phyloP scores from a whole-genome alignment of 2,797 vertebrate species.

The Acanthurus leucopareius region DNA sequence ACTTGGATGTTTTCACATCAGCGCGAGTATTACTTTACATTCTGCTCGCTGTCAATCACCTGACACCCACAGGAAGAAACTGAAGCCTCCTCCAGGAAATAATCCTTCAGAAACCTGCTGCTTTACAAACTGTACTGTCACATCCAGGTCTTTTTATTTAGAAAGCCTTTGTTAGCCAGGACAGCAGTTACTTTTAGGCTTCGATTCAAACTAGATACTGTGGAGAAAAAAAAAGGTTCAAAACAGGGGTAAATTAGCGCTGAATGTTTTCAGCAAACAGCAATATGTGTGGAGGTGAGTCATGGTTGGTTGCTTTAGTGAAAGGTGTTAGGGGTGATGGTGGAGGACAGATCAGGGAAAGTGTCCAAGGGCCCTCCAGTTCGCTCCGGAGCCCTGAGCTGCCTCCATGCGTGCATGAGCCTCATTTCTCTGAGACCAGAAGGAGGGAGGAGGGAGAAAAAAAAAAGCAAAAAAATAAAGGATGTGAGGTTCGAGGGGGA shows the following conservation, averaged over 20 bases:
- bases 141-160: constrained; percentile 62
- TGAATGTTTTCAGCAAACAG: constrained; percentile 10
- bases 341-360: constrained; percentile 55
- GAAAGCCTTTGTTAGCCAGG: constrained; percentile 58
- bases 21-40: constrained; percentile 59
- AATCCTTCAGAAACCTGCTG: constrained; percentile 70
- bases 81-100: constrained; percentile 67
- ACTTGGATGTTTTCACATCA: constrained; percentile 47
- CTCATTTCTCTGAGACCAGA: constrained; percentile 48
- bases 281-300: constrained; percentile 37
- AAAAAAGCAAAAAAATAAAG: constrained; percentile 23
- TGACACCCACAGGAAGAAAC: constrained; percentile 70
- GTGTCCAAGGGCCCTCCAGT: constrained; percentile 64
- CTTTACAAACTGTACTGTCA: constrained; percentile 73
- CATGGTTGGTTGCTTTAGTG: constrained; percentile 29
- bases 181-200: constrained; percentile 46
- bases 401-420: constrained; percentile 52
- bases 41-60: constrained; percentile 73
- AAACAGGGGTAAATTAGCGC: not conserved
- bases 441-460: not conserved
- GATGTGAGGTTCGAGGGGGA: constrained; percentile 31
- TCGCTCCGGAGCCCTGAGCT: constrained; percentile 46
- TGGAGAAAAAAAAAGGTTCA: not conserved
- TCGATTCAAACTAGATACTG: constrained; percentile 21
- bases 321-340: constrained; percentile 36